These are phyloP conservation scores for Cirrhinus molitorella DNA, from an alignment of 2,797 vertebrate species.

Conservation along the genomic window DNA sequence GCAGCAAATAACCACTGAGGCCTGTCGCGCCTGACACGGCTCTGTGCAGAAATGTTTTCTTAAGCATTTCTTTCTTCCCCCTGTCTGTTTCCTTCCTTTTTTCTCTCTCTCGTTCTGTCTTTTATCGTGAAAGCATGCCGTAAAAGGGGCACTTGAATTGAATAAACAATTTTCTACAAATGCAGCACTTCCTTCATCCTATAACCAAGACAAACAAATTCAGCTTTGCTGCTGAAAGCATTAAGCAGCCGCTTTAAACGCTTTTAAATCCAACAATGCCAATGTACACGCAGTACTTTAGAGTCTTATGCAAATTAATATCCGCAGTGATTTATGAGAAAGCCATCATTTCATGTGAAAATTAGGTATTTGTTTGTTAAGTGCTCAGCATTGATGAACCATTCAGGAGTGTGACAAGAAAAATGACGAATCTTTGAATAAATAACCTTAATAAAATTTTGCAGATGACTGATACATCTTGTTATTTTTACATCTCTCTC, in stretches of 20 bases:
- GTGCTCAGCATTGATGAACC: slow-evolving; percentile 36
- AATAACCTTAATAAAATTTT: slow-evolving; percentile 4
- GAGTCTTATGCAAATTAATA: slow-evolving; percentile 43
- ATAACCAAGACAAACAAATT: slow-evolving; percentile 37
- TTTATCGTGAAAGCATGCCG: slow-evolving; percentile 21
- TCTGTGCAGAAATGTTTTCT: slow-evolving; percentile 55
- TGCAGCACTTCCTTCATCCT: slow-evolving; percentile 46
- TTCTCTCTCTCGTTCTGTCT: background rate
- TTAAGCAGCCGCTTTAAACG: slow-evolving; percentile 31
- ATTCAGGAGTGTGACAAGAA: slow-evolving; percentile 43
- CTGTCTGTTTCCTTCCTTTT: slow-evolving; percentile 18
- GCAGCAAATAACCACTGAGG: slow-evolving; percentile 67
- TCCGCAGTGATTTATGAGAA: slow-evolving; percentile 14
- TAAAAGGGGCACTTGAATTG: slow-evolving; percentile 46
- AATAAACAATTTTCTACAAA: slow-evolving; percentile 43
- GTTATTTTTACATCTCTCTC: slow-evolving; percentile 29
- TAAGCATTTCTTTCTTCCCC: slow-evolving; percentile 37
- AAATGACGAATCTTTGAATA: slow-evolving; percentile 27
- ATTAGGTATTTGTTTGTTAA: slow-evolving; percentile 40
- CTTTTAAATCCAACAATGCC: slow-evolving; percentile 48
- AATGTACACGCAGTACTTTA: slow-evolving; percentile 7
- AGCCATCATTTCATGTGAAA: slow-evolving; percentile 11
- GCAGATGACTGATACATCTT: slow-evolving; percentile 46
- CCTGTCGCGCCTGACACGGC: slow-evolving; percentile 59
- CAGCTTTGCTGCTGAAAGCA: slow-evolving; percentile 28